Base-by-base conservation (phyloP, 2,797 vertebrate genomes). In the Sylvilagus floridanus region DNA sequence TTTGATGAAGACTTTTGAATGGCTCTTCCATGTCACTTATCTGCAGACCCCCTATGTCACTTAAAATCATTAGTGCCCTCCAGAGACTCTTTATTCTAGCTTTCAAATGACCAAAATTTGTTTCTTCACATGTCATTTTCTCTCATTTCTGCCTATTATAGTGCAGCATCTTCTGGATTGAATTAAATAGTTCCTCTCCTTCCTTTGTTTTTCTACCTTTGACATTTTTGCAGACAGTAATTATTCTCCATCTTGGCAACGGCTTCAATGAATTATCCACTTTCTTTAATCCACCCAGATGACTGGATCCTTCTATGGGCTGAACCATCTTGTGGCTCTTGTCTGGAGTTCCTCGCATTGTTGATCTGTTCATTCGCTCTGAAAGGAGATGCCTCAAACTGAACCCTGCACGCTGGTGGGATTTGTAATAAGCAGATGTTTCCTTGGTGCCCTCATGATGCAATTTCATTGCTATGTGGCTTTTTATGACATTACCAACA, bases 241-340 rank as follows among this genome's bases (percentile, higher is more conserved):
- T 95, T 96, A 94, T 77, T 90, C 54, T 32, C 63, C 50, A 71
- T 87, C 75, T 88, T 92, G 87, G 71, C 66, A 92, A 72, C 79
- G 13, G 62, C 50, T 71, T 96, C 78, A 93, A 28, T 75, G 81
- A 75, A 47, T 88, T 79, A 84, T 57, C 83, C 77, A 82, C 60
- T 71, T 93, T 93, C 89, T 90, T 95, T 93, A 95, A 96, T 92
- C 75, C 11, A 60, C 42, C 57, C 72, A 91, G 83, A 96, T 86
- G 94, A 52, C 63, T 84, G 24, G 32, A 87, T 87, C 92, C 35
- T 95, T 96, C 88, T 82, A 37, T 63, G 62, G 71, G 5, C 24
- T 88, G 84, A 90, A 94, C 95, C 72, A 91, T 88, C 54, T 65
- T 62, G 17, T 47, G 84, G 19, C 76, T 95, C 32, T 93, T 86